These are phyloP conservation scores for Dysdera silvatica DNA, from an alignment of 1,140 invertebrate genomes.

Conservation along the genomic window DNA sequence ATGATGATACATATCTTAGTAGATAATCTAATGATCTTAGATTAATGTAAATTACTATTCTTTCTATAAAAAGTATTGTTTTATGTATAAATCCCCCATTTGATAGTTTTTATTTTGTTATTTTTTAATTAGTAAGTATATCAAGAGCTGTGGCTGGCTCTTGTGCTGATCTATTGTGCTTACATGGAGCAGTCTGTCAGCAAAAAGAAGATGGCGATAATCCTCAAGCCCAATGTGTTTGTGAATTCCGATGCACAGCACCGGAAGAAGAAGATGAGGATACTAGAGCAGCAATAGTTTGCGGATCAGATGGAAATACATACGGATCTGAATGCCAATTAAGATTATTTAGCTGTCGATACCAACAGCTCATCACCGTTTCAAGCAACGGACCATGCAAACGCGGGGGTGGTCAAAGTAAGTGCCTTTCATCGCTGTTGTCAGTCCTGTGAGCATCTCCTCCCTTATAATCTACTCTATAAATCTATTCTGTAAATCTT, in stretches of 20 bases:
- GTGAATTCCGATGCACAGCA: neutral
- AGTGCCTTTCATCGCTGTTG: neutral
- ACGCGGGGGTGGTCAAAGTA: constrained; percentile 14
- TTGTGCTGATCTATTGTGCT: constrained; percentile 66
- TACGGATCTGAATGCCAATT: constrained; percentile 67
- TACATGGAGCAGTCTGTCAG: constrained; percentile 71
- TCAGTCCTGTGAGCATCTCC: too few relatives aligned
- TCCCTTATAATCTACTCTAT: too few relatives aligned
- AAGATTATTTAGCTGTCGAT: constrained; percentile 63
- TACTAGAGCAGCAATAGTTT: too few relatives aligned
- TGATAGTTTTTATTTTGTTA: neutral
- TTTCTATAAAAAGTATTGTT: neutral
- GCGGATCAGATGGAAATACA: constrained; percentile 72
- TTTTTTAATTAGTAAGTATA: constrained; percentile 9
- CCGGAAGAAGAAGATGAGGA: constrained; percentile 9
- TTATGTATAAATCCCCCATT: neutral
- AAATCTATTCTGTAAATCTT: too few relatives aligned
- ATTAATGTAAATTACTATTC: too few relatives aligned
- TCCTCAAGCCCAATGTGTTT: constrained; percentile 61
- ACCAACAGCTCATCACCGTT: constrained; percentile 72
- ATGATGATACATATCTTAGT: too few relatives aligned
- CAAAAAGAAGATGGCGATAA: constrained; percentile 56
- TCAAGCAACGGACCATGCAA: constrained; percentile 61
- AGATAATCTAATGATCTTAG: too few relatives aligned
- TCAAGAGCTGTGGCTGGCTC: constrained; percentile 50